These are phyloP conservation scores for Andrena cerasifolii DNA, from an alignment of 1,140 invertebrate genomes.

Conservation along the genomic window DNA sequence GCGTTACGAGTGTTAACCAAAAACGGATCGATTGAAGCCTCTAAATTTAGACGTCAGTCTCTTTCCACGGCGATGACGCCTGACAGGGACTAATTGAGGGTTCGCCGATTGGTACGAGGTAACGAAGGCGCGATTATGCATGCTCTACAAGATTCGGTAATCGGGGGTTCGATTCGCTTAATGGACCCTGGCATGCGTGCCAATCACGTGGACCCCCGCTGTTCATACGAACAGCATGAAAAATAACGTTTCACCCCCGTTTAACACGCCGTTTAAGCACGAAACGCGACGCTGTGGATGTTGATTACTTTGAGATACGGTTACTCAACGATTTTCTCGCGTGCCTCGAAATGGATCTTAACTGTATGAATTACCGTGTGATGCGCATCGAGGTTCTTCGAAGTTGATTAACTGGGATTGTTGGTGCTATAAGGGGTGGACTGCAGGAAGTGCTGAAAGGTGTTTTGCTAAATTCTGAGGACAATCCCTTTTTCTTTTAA, in stretches of 20 bases:
- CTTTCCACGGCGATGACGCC: constrained; percentile 61
- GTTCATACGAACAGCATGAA: constrained; percentile 28
- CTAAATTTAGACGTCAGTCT: constrained; percentile 70
- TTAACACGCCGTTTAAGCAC: constrained; percentile 12
- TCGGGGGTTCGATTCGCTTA: constrained; percentile 63
- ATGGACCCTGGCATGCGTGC: constrained; percentile 67
- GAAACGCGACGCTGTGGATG: neutral
- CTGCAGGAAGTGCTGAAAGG: no score
- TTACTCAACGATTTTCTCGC: neutral
- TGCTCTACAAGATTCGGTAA: constrained; percentile 69
- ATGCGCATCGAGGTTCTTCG: no score
- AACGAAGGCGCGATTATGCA: constrained; percentile 76
- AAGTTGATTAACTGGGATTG: neutral
- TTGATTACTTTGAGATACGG: no score
- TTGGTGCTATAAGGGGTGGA: neutral
- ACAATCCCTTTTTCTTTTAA: no score
- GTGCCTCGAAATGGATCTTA: no score
- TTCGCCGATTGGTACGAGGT: constrained; percentile 25
- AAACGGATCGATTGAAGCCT: constrained; percentile 56
- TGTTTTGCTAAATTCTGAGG: no score
- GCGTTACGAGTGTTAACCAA: constrained; percentile 35
- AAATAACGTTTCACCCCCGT: constrained; percentile 22
- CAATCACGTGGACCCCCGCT: constrained; percentile 51
- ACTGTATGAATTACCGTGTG: no score
- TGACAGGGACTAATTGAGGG: constrained; percentile 73